phyloP scores from a whole-genome alignment of 2,888 invertebrate species.

The Eristalis tenax region DNA sequence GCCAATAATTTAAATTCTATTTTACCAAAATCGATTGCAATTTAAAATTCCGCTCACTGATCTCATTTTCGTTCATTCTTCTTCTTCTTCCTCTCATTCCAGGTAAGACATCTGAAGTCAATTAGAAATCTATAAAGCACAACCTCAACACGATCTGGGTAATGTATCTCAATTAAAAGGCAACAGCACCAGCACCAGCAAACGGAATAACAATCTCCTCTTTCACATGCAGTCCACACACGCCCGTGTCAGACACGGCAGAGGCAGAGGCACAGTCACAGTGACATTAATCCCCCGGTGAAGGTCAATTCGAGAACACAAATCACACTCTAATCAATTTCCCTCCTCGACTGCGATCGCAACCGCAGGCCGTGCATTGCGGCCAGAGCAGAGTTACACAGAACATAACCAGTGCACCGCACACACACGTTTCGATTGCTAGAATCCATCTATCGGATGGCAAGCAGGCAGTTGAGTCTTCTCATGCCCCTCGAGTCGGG shows the following conservation, averaged over 20 bases:
- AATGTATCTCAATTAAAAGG: conserved; percentile 65
- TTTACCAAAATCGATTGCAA: neutral
- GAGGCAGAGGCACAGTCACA: neutral
- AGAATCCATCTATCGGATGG: conserved; percentile 23
- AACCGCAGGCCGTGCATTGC: conserved; percentile 58
- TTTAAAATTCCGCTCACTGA: neutral
- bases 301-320: conserved; percentile 60
- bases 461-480: neutral
- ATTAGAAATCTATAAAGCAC: conserved; percentile 39
- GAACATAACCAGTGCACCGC: conserved; percentile 6
- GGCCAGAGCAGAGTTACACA: conserved; percentile 16
- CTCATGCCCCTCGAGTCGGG: no score
- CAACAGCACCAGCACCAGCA: neutral
- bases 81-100: conserved; percentile 33
- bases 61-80: neutral
- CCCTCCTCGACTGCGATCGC: conserved; percentile 11
- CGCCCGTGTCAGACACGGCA: neutral
- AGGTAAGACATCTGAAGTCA: conserved; percentile 50
- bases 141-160: conserved; percentile 58
- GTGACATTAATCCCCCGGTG: conserved; percentile 54
- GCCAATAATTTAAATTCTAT: conserved; percentile 3
- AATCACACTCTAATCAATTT: conserved; percentile 60
- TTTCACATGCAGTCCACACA: conserved; percentile 53
- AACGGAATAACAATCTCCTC: conserved; percentile 19
- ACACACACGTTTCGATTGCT: conserved; percentile 16